phyloP scores from a whole-genome alignment of 2,113 vertebrate species.

The Otocyon megalotis region DNA sequence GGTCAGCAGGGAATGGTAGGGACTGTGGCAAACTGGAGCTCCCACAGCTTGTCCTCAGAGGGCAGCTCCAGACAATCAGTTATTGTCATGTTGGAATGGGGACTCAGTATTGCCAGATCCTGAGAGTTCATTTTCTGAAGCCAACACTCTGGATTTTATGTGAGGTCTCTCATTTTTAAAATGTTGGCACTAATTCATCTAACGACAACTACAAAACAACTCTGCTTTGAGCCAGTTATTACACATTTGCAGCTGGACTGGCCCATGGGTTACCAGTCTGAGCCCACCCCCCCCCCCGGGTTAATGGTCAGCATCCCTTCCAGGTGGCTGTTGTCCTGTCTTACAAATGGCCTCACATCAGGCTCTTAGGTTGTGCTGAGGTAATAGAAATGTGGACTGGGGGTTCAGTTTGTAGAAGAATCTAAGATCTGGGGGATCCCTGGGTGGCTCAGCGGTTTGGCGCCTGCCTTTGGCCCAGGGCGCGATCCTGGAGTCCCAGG shows the following conservation, averaged over 20 bases:
- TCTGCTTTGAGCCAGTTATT: background rate
- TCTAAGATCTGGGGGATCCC: background rate
- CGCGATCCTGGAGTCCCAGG: too few relatives aligned
- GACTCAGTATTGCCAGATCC: background rate
- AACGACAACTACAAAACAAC: background rate
- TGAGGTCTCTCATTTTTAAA: background rate
- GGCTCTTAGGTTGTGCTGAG: background rate
- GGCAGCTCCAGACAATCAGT: background rate
- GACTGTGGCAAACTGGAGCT: background rate
- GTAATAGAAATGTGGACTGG: background rate
- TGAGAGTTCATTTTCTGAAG: background rate
- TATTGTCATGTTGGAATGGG: background rate
- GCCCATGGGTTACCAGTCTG: background rate
- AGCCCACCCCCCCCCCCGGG: background rate
- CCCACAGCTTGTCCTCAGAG: background rate
- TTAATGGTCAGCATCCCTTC: background rate
- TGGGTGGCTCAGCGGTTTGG: too few relatives aligned
- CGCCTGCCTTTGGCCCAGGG: too few relatives aligned
- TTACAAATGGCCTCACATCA: background rate
- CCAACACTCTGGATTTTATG: background rate
- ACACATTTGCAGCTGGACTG: background rate
- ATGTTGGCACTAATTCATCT: background rate
- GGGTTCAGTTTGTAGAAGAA: background rate
- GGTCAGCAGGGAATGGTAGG: background rate
- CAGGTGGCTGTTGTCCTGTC: background rate